Evolutionary conservation across 2,888 invertebrate genomes (phyloP).

Genomic region (Cheilosia urbana): DNA sequence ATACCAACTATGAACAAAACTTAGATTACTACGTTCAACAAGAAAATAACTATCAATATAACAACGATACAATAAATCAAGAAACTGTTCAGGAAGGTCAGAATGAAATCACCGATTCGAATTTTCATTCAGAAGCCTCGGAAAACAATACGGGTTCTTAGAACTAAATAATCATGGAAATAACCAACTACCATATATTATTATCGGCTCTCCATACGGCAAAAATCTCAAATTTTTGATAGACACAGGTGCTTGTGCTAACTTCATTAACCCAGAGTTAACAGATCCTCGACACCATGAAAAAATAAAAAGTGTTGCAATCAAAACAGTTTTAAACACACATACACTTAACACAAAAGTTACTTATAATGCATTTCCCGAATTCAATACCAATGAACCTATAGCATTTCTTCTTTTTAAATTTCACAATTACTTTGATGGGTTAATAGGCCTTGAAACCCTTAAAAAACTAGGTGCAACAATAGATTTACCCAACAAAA

Average conservation of each 20-base stretch:
- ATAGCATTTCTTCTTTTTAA: constrained; percentile 46
- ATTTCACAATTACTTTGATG: constrained; percentile 71
- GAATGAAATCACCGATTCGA: constrained; percentile 22
- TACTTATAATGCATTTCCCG: constrained; percentile 5
- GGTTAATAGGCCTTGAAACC: constrained; percentile 63
- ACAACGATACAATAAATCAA: background rate
- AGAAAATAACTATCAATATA: constrained; percentile 1
- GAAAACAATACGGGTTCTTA: constrained; percentile 36
- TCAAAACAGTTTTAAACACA: constrained; percentile 35
- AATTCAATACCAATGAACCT: constrained; percentile 21
- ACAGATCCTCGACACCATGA: constrained; percentile 21
- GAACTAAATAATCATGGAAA: constrained; percentile 39
- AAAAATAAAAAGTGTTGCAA: constrained; percentile 15
- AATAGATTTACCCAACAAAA: constrained; percentile 48
- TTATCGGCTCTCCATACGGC: constrained; percentile 26
- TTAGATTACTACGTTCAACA: constrained; percentile 11
- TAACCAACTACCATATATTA: constrained; percentile 9
- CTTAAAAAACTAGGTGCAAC: constrained; percentile 50
- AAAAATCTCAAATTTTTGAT: constrained; percentile 32
- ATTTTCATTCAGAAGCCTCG: constrained; percentile 47
- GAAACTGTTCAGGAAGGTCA: constrained; percentile 4
- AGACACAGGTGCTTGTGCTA: constrained; percentile 22
- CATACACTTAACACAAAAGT: constrained; percentile 30
- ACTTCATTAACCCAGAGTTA: constrained; percentile 55
- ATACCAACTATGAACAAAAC: constrained; percentile 7